Evolutionary conservation across 2,888 invertebrate genomes (phyloP).

Genomic region (Amphipoea lucens): DNA sequence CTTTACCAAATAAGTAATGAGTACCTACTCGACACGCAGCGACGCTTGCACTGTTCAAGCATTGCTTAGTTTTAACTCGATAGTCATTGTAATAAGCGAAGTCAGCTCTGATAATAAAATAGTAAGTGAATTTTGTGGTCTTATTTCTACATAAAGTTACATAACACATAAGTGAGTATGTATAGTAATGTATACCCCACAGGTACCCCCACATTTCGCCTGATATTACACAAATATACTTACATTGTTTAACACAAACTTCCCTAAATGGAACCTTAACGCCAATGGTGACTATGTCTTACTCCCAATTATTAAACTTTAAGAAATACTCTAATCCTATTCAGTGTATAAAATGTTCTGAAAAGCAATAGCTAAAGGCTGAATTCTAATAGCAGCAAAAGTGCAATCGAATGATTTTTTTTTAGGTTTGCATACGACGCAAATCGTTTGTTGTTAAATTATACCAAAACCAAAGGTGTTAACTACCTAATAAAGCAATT

Average conservation of each 20-base stretch:
- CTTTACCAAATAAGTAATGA: slow-evolving; percentile 85
- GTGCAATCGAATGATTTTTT: background rate
- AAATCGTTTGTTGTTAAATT: background rate
- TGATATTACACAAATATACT: background rate
- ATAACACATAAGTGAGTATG: no score
- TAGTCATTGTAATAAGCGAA: slow-evolving; percentile 81
- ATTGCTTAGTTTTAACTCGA: slow-evolving; percentile 75
- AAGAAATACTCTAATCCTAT: background rate
- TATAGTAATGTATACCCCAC: background rate
- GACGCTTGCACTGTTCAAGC: slow-evolving; percentile 57
- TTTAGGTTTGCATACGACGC: background rate
- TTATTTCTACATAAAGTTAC: background rate
- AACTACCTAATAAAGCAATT: no score
- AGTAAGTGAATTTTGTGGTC: slow-evolving; percentile 51
- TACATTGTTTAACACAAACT: background rate
- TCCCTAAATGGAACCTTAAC: background rate
- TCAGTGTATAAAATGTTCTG: background rate
- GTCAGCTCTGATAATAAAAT: slow-evolving; percentile 78
- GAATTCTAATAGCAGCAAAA: background rate
- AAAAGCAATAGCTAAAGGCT: background rate
- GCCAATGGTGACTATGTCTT: background rate
- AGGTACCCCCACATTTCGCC: background rate
- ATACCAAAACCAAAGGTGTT: background rate
- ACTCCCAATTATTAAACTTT: background rate
- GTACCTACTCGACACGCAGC: slow-evolving; percentile 68